These are phyloP conservation scores for Electrophaes corylata DNA, from an alignment of 2,888 invertebrate genomes.

Conservation along the genomic window DNA sequence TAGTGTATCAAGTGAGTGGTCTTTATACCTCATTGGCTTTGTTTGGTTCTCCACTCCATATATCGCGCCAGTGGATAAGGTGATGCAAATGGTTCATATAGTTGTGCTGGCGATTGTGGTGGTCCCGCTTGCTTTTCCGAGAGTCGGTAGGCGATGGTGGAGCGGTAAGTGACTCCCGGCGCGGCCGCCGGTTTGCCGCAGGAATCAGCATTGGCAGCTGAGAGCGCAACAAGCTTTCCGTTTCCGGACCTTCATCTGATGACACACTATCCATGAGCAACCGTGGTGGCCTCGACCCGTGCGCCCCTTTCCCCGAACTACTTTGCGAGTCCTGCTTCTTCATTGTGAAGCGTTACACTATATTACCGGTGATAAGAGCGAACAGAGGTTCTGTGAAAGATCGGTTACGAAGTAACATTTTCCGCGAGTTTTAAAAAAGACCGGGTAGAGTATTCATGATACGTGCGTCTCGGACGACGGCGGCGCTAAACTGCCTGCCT, in stretches of 20 bases:
- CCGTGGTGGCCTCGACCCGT: constrained; percentile 62
- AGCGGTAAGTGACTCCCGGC: constrained; percentile 75
- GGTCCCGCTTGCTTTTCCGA: constrained; percentile 69
- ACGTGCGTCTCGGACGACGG: constrained; percentile 61
- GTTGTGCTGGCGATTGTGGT: constrained; percentile 68
- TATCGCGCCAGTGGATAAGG: constrained; percentile 79
- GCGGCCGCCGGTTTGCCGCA: constrained; percentile 49
- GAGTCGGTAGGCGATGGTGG: constrained; percentile 80
- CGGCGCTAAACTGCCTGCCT: constrained; percentile 54
- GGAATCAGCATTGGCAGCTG: constrained; percentile 63
- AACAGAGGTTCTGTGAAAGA: constrained; percentile 43
- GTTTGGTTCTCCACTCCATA: constrained; percentile 77
- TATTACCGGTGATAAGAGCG: constrained; percentile 48
- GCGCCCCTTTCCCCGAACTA: constrained; percentile 57
- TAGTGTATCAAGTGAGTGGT: constrained; percentile 26
- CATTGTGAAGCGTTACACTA: constrained; percentile 60
- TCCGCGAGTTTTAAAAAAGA: constrained; percentile 47
- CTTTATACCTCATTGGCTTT: constrained; percentile 74
- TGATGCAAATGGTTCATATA: constrained; percentile 78
- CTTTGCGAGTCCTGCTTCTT: constrained; percentile 64
- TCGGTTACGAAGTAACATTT: constrained; percentile 61
- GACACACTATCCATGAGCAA: constrained; percentile 74
- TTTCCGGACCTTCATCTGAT: constrained; percentile 77
- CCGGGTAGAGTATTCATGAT: constrained; percentile 39
- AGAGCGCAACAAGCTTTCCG: constrained; percentile 66